phyloP scores from a whole-genome alignment of 2,797 vertebrate species.

The Alauda arvensis region DNA sequence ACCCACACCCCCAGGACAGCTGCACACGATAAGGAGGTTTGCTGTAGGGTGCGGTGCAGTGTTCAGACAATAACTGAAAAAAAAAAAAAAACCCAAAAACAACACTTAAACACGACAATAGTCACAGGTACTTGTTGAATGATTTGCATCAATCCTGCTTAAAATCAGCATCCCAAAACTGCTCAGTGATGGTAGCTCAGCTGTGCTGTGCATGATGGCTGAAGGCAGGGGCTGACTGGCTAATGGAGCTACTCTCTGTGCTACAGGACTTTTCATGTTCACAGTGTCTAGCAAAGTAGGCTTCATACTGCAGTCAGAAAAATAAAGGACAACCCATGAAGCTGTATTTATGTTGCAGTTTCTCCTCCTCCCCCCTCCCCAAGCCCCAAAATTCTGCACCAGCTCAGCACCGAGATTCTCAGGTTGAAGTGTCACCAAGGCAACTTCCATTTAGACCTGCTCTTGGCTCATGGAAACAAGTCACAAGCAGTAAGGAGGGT shows the following conservation, averaged over 20 bases:
- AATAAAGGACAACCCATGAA: background rate
- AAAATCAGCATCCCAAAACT: background rate
- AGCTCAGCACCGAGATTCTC: background rate
- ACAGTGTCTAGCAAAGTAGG: background rate
- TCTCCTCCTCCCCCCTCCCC: background rate
- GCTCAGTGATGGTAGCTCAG: background rate
- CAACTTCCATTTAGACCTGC: background rate
- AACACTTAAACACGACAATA: background rate
- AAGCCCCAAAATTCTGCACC: background rate
- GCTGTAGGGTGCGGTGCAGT: background rate
- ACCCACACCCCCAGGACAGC: rapidly evolving
- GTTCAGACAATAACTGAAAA: background rate
- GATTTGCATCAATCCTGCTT: background rate
- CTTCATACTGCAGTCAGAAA: background rate
- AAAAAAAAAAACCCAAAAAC: background rate
- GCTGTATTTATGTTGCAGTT: background rate
- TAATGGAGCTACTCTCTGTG: background rate
- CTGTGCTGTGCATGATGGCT: background rate
- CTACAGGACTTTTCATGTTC: background rate
- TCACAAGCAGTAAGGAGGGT: background rate
- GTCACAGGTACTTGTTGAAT: background rate
- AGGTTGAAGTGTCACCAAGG: background rate
- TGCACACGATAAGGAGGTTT: background rate
- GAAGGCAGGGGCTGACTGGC: background rate
- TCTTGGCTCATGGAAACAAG: background rate